These are phyloP conservation scores for Pissodes strobi DNA, from an alignment of 1,140 invertebrate genomes.

Conservation along the genomic window DNA sequence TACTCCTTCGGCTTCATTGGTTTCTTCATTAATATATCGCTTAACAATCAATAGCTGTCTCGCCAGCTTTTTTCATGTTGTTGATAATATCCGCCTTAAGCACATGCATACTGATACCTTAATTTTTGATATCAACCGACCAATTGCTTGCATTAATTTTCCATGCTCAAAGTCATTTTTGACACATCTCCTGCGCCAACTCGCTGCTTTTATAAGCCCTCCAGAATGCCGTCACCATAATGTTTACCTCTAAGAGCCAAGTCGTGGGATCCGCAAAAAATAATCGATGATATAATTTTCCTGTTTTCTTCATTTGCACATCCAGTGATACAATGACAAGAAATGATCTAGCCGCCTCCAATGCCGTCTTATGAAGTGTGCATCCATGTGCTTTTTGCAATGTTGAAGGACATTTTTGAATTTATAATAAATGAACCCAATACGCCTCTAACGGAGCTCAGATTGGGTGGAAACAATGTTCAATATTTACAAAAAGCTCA, in stretches of 20 bases:
- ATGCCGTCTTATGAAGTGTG: neutral
- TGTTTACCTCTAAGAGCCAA: too few species aligned
- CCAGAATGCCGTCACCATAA: neutral
- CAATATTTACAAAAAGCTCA: slow-evolving; percentile 1
- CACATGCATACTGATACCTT: neutral
- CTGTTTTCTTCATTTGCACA: neutral
- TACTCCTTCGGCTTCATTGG: neutral
- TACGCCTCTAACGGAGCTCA: neutral
- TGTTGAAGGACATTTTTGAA: slow-evolving; percentile 1
- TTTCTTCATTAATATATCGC: neutral
- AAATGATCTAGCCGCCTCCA: neutral
- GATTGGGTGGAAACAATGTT: slow-evolving; percentile 1
- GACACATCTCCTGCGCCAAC: neutral
- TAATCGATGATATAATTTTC: too few species aligned
- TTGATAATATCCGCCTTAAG: too few species aligned
- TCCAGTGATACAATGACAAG: neutral
- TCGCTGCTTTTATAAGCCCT: neutral
- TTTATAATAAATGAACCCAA: neutral
- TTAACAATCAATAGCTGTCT: neutral
- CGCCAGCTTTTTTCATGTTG: neutral
- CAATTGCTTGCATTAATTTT: neutral
- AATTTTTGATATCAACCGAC: neutral
- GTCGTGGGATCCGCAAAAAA: too few species aligned
- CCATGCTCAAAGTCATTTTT: too few species aligned
- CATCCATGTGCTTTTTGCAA: too few species aligned